Conservation (phyloP, 2,888 invertebrate species). For the Thelaira solivaga region DNA sequence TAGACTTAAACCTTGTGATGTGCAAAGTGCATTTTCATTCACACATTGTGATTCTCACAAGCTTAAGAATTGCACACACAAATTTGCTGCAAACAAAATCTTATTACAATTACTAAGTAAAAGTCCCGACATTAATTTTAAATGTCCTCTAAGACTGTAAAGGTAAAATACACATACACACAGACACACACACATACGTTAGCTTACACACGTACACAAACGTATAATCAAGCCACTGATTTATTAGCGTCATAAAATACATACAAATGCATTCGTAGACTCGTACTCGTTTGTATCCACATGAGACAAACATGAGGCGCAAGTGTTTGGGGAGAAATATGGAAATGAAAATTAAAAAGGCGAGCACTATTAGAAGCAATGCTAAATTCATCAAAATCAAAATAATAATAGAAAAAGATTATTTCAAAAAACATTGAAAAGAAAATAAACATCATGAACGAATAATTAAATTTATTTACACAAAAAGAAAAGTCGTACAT, state of each 20-base stretch:
- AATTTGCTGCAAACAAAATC: constrained; percentile 42
- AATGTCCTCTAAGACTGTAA: constrained; percentile 47
- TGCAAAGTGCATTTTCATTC: constrained; percentile 60
- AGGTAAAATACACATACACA: constrained; percentile 27
- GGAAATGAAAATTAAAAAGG: background rate
- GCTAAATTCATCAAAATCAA: constrained; percentile 26
- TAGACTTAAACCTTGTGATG: constrained; percentile 58
- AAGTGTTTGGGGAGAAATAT: background rate
- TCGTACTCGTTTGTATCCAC: too few relatives aligned
- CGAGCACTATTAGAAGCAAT: constrained; percentile 10
- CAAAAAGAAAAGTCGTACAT: background rate
- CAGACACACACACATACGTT: background rate
- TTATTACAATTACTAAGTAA: constrained; percentile 52
- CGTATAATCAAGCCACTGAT: background rate
- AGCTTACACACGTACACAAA: too few relatives aligned
- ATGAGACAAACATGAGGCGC: too few relatives aligned
- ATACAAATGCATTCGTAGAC: too few relatives aligned
- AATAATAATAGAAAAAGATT: background rate
- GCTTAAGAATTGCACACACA: background rate
- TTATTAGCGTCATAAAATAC: background rate
- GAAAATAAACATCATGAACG: background rate
- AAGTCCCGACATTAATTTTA: constrained; percentile 47
- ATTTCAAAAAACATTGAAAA: constrained; percentile 2
- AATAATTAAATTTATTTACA: background rate
- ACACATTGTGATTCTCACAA: constrained; percentile 38